A percentile compares a stretch with the other conserved stretches of the same genome.
Evolutionary conservation across 2,113 vertebrate genomes (phyloP).

Genomic region (Elephantulus edwardii): DNA sequence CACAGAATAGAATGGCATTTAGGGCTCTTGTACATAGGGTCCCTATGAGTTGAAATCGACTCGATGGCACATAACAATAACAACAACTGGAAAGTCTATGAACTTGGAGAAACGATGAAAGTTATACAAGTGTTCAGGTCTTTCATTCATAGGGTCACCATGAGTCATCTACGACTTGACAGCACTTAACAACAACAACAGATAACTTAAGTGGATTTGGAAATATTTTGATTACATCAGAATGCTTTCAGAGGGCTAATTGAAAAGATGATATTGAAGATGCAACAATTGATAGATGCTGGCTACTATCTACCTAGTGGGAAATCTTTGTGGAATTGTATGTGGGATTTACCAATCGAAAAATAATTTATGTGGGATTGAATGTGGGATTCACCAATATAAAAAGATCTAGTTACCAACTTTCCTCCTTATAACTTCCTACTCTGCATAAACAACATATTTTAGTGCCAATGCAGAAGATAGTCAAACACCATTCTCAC

Average conservation of each 20-base stretch:
- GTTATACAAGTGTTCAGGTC: too few relatives aligned
- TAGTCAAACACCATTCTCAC: neutral
- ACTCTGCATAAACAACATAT: neutral
- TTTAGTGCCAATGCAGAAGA: neutral
- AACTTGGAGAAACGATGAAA: too few relatives aligned
- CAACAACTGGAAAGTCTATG: too few relatives aligned
- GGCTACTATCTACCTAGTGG: neutral
- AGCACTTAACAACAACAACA: too few relatives aligned
- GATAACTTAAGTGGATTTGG: neutral
- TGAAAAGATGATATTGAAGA: neutral
- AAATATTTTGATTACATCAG: neutral
- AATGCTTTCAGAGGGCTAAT: neutral
- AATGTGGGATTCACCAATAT: neutral
- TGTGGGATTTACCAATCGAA: neutral
- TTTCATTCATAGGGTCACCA: too few relatives aligned
- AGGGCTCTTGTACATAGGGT: too few relatives aligned
- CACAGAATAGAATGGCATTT: too few relatives aligned
- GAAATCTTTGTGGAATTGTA: too few relatives aligned
- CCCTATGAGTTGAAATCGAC: too few relatives aligned
- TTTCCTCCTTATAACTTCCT: neutral
- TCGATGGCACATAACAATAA: too few relatives aligned
- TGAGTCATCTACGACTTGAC: too few relatives aligned
- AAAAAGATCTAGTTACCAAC: neutral
- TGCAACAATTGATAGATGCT: neutral
- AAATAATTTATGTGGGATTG: neutral